Conservation (phyloP, 2,797 vertebrate species). For the Cuculus canorus region DNA sequence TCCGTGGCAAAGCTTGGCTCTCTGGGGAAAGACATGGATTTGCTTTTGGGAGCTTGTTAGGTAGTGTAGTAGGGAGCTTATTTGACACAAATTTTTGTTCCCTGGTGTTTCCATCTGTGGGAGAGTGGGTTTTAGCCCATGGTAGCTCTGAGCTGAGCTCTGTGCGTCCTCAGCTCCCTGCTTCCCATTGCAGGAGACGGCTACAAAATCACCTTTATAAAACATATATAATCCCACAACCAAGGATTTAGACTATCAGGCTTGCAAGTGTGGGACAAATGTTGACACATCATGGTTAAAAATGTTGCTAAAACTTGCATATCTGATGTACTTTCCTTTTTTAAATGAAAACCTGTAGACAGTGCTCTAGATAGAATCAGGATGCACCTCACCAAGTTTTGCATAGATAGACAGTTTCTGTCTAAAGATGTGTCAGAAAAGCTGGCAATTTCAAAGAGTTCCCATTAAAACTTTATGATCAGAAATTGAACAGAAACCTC, state of each 20-base stretch:
- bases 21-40: not conserved
- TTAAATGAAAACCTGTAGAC: not conserved
- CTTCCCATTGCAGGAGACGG: not conserved
- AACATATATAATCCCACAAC: not conserved
- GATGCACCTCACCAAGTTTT: slow-evolving; percentile 53
- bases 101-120: not conserved
- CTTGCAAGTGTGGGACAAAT: slow-evolving; percentile 16
- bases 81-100: not conserved
- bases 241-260: slow-evolving; percentile 19
- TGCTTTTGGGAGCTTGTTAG: slow-evolving; percentile 8
- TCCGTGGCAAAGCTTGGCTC: not conserved
- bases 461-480: slow-evolving; percentile 65
- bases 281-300: slow-evolving; percentile 7
- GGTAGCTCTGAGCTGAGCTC: not conserved
- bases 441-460: slow-evolving; percentile 35
- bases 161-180: not conserved
- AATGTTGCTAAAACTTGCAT: slow-evolving; percentile 21
- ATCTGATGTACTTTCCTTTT: slow-evolving; percentile 31
- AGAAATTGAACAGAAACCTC: slow-evolving; percentile 48
- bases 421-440: slow-evolving; percentile 2
- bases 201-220: slow-evolving; percentile 17
- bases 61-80: not conserved
- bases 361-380: not conserved
- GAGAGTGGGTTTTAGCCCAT: not conserved
- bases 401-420: slow-evolving; percentile 50